These are phyloP conservation scores for Deilephila porcellus DNA, from an alignment of 2,888 invertebrate species.

Conservation along the genomic window DNA sequence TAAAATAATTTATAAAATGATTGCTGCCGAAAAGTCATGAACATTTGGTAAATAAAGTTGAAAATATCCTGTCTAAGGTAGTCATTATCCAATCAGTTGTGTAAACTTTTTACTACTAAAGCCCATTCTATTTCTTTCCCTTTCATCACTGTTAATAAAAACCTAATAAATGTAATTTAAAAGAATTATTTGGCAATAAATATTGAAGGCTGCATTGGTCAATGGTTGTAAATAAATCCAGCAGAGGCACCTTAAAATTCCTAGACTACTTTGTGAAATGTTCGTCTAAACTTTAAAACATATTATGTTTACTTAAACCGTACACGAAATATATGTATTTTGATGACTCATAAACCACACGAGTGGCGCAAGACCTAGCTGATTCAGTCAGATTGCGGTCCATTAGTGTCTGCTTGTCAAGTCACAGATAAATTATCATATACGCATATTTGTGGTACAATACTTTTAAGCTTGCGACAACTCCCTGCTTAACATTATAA, in stretches of 20 bases:
- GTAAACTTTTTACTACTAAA: too few relatives aligned
- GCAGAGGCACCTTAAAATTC: too few relatives aligned
- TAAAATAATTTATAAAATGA: too few relatives aligned
- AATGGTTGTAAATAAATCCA: too few relatives aligned
- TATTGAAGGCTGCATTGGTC: too few relatives aligned
- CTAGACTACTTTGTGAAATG: background rate
- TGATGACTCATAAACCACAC: background rate
- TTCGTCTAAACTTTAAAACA: background rate
- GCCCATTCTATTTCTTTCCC: too few relatives aligned
- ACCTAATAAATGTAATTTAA: too few relatives aligned
- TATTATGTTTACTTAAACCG: background rate
- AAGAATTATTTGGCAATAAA: too few relatives aligned
- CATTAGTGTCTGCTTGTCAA: background rate
- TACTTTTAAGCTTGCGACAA: background rate
- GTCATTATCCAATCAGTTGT: too few relatives aligned
- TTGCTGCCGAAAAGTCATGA: too few relatives aligned
- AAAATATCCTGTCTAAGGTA: background rate
- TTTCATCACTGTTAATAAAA: too few relatives aligned
- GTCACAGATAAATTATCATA: background rate
- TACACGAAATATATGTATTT: background rate
- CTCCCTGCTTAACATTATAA: background rate
- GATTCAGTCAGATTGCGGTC: slow-evolving; percentile 11
- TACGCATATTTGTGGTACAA: background rate
- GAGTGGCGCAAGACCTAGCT: background rate
- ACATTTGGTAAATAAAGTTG: background rate